A percentile compares a stretch with the other conserved stretches of the same genome.
phyloP scores from a whole-genome alignment of 1,140 invertebrate species.

The Drepana arcuata region DNA sequence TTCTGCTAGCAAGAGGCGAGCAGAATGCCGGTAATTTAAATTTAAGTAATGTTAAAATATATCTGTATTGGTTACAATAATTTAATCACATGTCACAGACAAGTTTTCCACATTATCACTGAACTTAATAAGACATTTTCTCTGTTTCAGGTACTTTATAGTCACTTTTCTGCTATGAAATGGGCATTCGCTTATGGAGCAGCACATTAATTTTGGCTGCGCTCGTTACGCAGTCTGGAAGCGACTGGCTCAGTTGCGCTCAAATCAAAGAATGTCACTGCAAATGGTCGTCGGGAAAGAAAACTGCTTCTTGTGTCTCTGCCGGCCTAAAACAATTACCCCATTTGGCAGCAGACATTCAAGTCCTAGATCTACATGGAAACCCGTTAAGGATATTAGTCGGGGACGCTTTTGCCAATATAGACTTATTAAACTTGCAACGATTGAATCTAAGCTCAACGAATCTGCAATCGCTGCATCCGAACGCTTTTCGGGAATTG shows the following conservation, averaged over 20 bases:
- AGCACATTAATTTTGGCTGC: slow-evolving; percentile 38
- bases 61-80: too few relatives aligned
- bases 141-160: slow-evolving; percentile 40
- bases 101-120: too few relatives aligned
- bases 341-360: slow-evolving; percentile 83
- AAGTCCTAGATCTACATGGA: slow-evolving; percentile 86
- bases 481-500: slow-evolving; percentile 87
- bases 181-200: slow-evolving; percentile 44
- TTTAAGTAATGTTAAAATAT: too few relatives aligned
- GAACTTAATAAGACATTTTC: slow-evolving; percentile 1
- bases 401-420: slow-evolving; percentile 83
- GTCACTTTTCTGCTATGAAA: slow-evolving; percentile 41
- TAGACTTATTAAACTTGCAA: slow-evolving; percentile 87
- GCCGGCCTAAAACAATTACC: slow-evolving; percentile 82
- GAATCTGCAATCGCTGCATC: slow-evolving; percentile 80
- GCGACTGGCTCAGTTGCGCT: slow-evolving; percentile 84
- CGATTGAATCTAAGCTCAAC: slow-evolving; percentile 83
- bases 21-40: too few relatives aligned
- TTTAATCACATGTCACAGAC: too few relatives aligned
- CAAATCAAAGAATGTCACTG: slow-evolving; percentile 82
- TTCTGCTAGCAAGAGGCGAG: too few relatives aligned
- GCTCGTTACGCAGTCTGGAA: slow-evolving; percentile 37
- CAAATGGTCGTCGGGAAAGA: slow-evolving; percentile 92
- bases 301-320: slow-evolving; percentile 85
- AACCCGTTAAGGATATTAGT: slow-evolving; percentile 82